Evolutionary conservation across 2,113 vertebrate species (phyloP).

Genomic region (Microcebus ravelobensis): DNA sequence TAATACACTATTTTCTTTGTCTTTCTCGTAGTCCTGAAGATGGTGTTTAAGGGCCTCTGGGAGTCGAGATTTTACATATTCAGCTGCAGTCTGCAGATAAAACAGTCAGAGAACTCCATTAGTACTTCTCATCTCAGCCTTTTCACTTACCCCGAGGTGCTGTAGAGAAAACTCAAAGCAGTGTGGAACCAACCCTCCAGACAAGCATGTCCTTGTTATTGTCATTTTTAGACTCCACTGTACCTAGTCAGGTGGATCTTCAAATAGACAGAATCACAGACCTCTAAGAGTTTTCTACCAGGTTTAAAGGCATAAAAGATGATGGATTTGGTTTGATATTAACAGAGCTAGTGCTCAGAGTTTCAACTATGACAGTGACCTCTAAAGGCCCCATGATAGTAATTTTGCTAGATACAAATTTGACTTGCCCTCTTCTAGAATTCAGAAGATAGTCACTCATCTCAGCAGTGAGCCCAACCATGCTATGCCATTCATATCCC

Average conservation of each 20-base stretch:
- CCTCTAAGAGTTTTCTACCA: background rate
- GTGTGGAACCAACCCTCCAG: background rate
- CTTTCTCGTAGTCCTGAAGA: constrained; percentile 94
- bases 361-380: background rate
- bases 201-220: background rate
- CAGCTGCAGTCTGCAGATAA: constrained; percentile 92
- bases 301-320: constrained; percentile 16
- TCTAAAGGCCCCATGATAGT: background rate
- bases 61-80: constrained; percentile 95
- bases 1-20: constrained; percentile 93
- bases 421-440: background rate
- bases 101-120: constrained; percentile 57
- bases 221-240: background rate
- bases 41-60: constrained; percentile 94
- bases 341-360: background rate
- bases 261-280: background rate
- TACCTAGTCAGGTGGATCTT: background rate
- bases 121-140: background rate
- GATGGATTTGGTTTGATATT: background rate
- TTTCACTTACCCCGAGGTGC: background rate
- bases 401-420: background rate
- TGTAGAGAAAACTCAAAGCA: background rate
- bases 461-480: background rate
- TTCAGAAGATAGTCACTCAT: background rate
- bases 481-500: no score